These are phyloP conservation scores for Bradysia coprophila DNA, from an alignment of 1,140 invertebrate genomes.

Conservation along the genomic window DNA sequence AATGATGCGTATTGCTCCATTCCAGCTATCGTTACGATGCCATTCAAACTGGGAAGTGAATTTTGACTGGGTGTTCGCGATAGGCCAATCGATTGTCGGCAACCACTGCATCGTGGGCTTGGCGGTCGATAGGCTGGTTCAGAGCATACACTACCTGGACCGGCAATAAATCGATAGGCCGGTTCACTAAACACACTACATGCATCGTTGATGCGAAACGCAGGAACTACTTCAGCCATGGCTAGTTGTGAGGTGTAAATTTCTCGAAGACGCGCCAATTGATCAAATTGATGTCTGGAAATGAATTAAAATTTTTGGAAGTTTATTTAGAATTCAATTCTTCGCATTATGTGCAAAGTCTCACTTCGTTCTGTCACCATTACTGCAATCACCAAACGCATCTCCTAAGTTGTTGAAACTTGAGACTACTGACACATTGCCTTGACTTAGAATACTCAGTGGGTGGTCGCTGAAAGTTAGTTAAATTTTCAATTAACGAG, in stretches of 20 bases:
- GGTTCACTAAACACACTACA: slow-evolving; percentile 67
- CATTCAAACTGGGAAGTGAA: slow-evolving; percentile 20
- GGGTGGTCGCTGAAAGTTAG: slow-evolving; percentile 50
- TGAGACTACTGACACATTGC: slow-evolving; percentile 78
- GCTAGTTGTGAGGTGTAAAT: slow-evolving; percentile 46
- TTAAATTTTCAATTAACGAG: too few relatives aligned
- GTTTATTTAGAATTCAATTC: too few relatives aligned
- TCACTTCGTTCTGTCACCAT: slow-evolving; percentile 19
- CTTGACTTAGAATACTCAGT: slow-evolving; percentile 67
- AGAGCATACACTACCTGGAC: slow-evolving; percentile 44
- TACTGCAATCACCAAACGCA: slow-evolving; percentile 21
- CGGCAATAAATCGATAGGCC: slow-evolving; percentile 49
- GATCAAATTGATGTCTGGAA: slow-evolving; percentile 39
- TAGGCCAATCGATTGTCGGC: slow-evolving; percentile 9
- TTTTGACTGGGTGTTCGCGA: slow-evolving; percentile 22
- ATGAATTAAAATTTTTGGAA: slow-evolving; percentile 4
- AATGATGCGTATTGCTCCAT: slow-evolving; percentile 44
- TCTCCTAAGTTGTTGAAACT: slow-evolving; percentile 58
- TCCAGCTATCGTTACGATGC: slow-evolving; percentile 31
- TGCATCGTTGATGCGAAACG: slow-evolving; percentile 41
- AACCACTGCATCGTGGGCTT: slow-evolving; percentile 17
- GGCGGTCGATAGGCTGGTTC: slow-evolving; percentile 26
- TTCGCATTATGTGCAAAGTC: too few relatives aligned
- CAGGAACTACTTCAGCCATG: slow-evolving; percentile 50
- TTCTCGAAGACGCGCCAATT: slow-evolving; percentile 44